Conservation (phyloP, 2,797 vertebrate genomes). For the Eulemur albifrons region DNA sequence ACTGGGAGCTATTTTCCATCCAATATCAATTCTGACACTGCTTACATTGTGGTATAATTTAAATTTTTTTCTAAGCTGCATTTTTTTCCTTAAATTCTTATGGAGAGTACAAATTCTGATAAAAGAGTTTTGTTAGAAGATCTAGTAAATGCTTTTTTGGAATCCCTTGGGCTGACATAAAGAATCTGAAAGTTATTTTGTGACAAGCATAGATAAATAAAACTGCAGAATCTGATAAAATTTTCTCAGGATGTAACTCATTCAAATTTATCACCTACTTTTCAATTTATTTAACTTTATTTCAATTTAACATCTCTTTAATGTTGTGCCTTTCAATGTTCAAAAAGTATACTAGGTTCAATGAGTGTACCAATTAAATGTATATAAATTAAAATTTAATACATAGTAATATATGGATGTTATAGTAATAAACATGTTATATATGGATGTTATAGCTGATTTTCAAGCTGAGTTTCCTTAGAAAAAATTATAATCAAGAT, state of each 20-base stretch:
- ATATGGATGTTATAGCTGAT: not conserved
- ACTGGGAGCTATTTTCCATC: conserved; percentile 48
- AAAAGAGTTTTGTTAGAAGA: conserved; percentile 47
- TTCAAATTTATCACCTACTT: conserved; percentile 35
- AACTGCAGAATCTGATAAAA: not conserved
- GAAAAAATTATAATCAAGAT: conserved; percentile 22
- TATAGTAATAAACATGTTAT: too few species aligned
- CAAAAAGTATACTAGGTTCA: conserved; percentile 28
- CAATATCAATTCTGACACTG: not conserved
- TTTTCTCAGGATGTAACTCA: conserved; percentile 35
- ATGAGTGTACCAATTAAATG: not conserved
- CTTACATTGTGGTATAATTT: conserved; percentile 5
- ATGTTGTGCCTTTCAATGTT: conserved; percentile 21
- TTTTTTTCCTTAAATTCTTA: conserved; percentile 25
- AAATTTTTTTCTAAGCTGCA: not conserved
- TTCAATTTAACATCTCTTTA: not conserved
- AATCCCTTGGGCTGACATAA: conserved; percentile 6
- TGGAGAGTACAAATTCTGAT: not conserved
- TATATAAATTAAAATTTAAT: conserved; percentile 44
- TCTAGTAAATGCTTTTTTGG: not conserved
- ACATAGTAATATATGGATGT: not conserved
- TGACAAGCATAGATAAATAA: not conserved
- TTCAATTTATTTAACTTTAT: conserved; percentile 34
- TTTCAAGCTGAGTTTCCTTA: conserved; percentile 30
- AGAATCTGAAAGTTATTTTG: conserved; percentile 37